phyloP scores from a whole-genome alignment of 2,888 invertebrate genomes.

The Tetragonisca angustula region DNA sequence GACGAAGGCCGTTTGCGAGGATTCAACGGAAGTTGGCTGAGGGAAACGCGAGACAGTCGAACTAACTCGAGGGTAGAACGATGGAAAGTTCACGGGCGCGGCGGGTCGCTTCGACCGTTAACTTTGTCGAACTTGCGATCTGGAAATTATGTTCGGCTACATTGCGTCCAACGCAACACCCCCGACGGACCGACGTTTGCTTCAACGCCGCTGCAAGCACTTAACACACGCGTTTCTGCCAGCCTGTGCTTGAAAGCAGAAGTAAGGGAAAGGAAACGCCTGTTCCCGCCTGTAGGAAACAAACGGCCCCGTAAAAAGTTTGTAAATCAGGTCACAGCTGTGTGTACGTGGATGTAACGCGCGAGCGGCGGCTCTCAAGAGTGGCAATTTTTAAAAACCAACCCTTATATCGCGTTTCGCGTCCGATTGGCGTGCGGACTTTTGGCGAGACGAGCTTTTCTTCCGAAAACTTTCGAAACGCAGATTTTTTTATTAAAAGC shows the following conservation, averaged over 20 bases:
- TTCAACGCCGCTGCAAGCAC: background rate
- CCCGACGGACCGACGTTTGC: background rate
- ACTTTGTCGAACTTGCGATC: constrained; percentile 20
- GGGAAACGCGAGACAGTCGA: constrained; percentile 9
- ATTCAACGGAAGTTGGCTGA: constrained; percentile 6
- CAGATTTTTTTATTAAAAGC: too few species aligned
- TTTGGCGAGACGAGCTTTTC: background rate
- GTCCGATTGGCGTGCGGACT: background rate
- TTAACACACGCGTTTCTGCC: background rate
- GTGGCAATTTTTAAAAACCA: constrained; percentile 26
- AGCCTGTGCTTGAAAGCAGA: background rate
- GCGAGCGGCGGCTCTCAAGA: background rate
- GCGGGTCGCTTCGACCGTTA: background rate
- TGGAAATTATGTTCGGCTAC: constrained; percentile 41
- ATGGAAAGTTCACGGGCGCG: constrained; percentile 29
- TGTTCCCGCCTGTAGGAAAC: constrained; percentile 1
- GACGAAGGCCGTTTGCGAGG: background rate
- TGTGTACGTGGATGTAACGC: constrained; percentile 24
- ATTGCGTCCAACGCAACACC: background rate
- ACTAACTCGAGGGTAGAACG: constrained; percentile 25
- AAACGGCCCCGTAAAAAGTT: constrained; percentile 41
- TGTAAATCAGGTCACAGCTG: constrained; percentile 49
- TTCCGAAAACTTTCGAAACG: background rate
- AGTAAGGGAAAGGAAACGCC: background rate
- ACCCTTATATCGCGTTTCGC: background rate